Evolutionary conservation across 2,888 invertebrate species (phyloP).

Genomic region (Cerastis leucographa): DNA sequence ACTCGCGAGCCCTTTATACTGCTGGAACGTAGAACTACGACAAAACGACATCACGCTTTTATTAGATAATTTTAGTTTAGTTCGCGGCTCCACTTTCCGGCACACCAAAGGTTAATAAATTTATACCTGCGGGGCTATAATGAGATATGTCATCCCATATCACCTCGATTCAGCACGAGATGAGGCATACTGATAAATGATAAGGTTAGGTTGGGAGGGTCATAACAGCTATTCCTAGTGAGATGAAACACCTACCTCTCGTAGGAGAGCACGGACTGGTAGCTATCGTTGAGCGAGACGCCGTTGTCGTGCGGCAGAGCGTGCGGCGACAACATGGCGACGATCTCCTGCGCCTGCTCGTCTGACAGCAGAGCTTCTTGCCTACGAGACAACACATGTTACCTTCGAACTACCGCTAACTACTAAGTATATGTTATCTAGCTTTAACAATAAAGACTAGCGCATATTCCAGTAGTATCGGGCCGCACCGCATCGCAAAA

Average conservation of each 20-base stretch:
- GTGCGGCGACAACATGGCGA: slow-evolving; percentile 94
- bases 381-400: slow-evolving; percentile 82
- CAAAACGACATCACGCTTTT: no score
- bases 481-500: not conserved
- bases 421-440: not conserved
- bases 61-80: no score
- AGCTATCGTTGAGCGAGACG: slow-evolving; percentile 90
- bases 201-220: not conserved
- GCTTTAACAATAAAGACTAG: not conserved
- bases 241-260: slow-evolving; percentile 80
- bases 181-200: no score
- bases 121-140: not conserved
- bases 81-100: no score
- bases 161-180: not conserved
- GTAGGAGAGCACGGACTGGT: slow-evolving; percentile 90
- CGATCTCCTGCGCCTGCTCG: slow-evolving; percentile 97
- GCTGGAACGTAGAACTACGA: no score
- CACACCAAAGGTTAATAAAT: not conserved
- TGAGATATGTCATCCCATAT: not conserved
- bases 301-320: slow-evolving; percentile 86
- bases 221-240: not conserved
- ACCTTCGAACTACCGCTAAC: slow-evolving; percentile 7
- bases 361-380: slow-evolving; percentile 96
- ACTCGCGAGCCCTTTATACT: no score
- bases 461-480: not conserved